phyloP scores from a whole-genome alignment of 2,113 vertebrate genomes.

The Corythoichthys intestinalis region DNA sequence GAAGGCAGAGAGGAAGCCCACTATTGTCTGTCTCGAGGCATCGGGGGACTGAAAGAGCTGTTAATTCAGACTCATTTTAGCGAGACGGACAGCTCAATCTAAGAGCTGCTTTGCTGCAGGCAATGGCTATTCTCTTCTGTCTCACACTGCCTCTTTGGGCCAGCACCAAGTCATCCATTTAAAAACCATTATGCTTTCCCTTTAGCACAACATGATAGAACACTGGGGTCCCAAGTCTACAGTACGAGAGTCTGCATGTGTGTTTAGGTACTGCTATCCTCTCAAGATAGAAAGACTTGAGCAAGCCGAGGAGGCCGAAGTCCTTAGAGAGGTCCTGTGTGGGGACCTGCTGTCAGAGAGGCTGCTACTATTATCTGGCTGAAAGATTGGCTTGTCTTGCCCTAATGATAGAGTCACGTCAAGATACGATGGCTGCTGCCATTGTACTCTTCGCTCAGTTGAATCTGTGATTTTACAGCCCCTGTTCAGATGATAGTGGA shows the following conservation, averaged over 20 bases:
- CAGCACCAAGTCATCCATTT: constrained; percentile 76
- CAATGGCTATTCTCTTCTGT: constrained; percentile 69
- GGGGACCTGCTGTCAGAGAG: constrained; percentile 56
- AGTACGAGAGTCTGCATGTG: constrained; percentile 44
- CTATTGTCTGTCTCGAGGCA: constrained; percentile 68
- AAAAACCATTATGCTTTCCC: constrained; percentile 81
- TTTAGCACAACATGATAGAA: constrained; percentile 82
- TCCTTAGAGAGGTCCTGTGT: constrained; percentile 43
- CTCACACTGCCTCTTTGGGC: constrained; percentile 64
- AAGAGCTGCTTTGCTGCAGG: constrained; percentile 74
- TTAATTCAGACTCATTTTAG: constrained; percentile 80
- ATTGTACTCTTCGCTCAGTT: constrained; percentile 34
- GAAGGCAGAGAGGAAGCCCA: constrained; percentile 56
- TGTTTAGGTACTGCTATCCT: constrained; percentile 43
- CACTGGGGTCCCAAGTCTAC: constrained; percentile 53
- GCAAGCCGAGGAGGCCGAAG: constrained; percentile 42
- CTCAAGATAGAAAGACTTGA: constrained; percentile 52
- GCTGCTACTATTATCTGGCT: constrained; percentile 66
- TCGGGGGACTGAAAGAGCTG: constrained; percentile 64
- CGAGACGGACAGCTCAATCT: constrained; percentile 83
- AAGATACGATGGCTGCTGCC: constrained; percentile 50
- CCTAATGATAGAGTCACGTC: constrained; percentile 62
- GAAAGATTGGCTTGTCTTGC: constrained; percentile 56
- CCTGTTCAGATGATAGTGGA: constrained; percentile 14
- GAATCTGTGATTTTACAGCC: constrained; percentile 31